Conservation (phyloP, 2,797 vertebrate genomes). For the Microcaecilia unicolor region DNA sequence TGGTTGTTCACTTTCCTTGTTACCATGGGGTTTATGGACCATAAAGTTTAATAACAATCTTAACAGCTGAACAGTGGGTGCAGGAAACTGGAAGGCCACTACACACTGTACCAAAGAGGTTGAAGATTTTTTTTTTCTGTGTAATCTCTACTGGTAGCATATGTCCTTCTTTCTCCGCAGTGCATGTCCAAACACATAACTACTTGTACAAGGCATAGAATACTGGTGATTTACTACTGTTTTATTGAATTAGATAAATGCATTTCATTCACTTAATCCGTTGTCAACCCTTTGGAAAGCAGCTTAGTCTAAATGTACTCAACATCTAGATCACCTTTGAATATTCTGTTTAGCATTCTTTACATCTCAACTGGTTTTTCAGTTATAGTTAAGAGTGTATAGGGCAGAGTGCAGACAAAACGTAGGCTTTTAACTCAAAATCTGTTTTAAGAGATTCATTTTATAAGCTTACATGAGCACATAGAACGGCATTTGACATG, state of each 20-base stretch:
- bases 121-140: conserved; percentile 24
- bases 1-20: conserved; percentile 53
- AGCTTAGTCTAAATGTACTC: no score
- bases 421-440: no score
- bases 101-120: conserved; percentile 25
- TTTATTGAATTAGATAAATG: neutral
- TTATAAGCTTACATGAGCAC: no score
- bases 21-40: conserved; percentile 63
- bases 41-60: conserved; percentile 72
- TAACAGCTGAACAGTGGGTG: conserved; percentile 54
- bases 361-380: no score
- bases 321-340: no score
- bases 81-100: conserved; percentile 35
- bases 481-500: no score
- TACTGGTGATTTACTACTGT: neutral
- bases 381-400: no score
- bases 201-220: neutral
- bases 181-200: neutral
- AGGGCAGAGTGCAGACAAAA: no score
- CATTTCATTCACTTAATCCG: no score
- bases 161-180: conserved; percentile 3
- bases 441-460: no score
- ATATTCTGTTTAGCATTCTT: no score
- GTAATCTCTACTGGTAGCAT: conserved; percentile 7
- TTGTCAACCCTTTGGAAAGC: no score